These are phyloP conservation scores for Nesoenas mayeri DNA, from an alignment of 2,113 vertebrate species.

Conservation along the genomic window DNA sequence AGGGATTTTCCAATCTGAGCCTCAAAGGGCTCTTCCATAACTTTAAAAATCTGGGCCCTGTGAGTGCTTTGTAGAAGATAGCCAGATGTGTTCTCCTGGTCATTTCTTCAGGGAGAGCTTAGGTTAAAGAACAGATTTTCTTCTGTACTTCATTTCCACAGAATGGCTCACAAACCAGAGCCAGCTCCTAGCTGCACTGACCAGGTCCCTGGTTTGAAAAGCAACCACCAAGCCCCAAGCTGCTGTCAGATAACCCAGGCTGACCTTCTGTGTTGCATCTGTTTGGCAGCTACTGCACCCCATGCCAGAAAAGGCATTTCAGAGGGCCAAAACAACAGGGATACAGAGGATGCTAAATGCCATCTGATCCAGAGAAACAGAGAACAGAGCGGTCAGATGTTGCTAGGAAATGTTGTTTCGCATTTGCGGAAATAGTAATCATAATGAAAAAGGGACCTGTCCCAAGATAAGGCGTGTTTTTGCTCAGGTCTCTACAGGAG, in stretches of 20 bases:
- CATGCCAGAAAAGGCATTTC: accelerated
- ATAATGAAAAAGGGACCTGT: background rate
- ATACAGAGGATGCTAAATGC: background rate
- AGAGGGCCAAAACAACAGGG: background rate
- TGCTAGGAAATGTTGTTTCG: background rate
- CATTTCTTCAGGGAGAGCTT: background rate
- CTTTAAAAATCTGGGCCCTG: background rate
- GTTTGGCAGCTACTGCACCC: background rate
- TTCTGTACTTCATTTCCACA: background rate
- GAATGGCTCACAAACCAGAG: background rate
- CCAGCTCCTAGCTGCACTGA: background rate
- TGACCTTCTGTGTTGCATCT: background rate
- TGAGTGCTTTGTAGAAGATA: accelerated
- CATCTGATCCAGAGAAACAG: background rate
- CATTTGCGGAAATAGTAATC: background rate
- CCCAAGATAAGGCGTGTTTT: accelerated
- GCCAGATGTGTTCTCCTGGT: background rate
- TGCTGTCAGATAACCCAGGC: background rate
- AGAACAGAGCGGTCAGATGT: background rate
- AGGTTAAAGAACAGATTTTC: background rate
- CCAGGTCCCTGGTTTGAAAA: background rate
- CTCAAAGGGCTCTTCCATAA: background rate
- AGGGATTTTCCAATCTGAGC: background rate
- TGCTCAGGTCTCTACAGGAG: background rate
- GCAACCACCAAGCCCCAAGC: background rate